Base-by-base conservation (phyloP, 2,888 invertebrate species). In the Creontiades dilutus region DNA sequence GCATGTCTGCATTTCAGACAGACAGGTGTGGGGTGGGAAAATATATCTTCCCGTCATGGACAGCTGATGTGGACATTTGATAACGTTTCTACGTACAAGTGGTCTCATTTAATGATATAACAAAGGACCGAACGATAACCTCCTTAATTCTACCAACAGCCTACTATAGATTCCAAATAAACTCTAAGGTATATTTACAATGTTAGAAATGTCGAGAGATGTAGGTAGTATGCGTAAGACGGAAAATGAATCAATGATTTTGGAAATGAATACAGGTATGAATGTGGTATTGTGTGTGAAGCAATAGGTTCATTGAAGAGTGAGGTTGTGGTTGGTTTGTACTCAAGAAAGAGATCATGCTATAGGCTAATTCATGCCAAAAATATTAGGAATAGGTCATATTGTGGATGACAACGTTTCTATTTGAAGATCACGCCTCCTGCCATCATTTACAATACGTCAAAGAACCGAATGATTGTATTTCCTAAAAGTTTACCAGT, bases 311-410 rank as follows among this genome's bases (percentile, higher is more conserved):
- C 27, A 13, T 23, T 68, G 68, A 68, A 68, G 68, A 68, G 68
- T 23, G 27, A 68, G 68, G 68, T 68, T 68, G 68, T 68, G 68
- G 68, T 23, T 23, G 68, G 68, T 13, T 68, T 68, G 68, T 68
- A 68, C 12, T 68, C 0, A 23, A 68, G 68, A 68, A 3, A 68
- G 61, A 61, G 46, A 46, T 78, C 78, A 78, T 78, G 37, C 78
- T 46, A 12, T 19, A 78, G 47, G 78, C 78, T 37, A 78, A 78
- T 9, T 37, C 78, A 78, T 78, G 78, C 78, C 78, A 46, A 78
- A 78, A 28, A 27, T 19, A 46, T 12, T 23, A 19, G 27, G 68
- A 68, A 19, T 61, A 19, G 19, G 19, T 27, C 14, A 76, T 28
- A 16, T n/a, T 27, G 0, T 76, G 27, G 16, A 9, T 76, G 0